Evolutionary conservation across 1,140 invertebrate genomes (phyloP).

Genomic region (Pseudachorutes palmiensis): DNA sequence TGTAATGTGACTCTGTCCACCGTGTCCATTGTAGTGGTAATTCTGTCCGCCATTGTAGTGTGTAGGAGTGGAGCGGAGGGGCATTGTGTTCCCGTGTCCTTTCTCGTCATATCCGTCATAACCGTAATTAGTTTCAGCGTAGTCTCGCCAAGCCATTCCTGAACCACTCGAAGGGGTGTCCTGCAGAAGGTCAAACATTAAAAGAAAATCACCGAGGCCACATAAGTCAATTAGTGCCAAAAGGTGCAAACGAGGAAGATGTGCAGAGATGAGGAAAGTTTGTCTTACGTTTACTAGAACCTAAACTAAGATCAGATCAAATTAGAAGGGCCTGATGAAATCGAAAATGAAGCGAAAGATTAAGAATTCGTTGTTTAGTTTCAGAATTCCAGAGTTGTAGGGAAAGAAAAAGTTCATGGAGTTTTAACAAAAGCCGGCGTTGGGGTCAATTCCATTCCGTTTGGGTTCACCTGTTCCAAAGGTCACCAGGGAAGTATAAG

Average conservation of each 20-base stretch:
- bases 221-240: too few species aligned
- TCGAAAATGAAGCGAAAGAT: too few species aligned
- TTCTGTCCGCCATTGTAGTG: background rate
- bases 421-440: background rate
- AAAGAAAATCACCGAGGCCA: too few species aligned
- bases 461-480: background rate
- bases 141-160: conserved; percentile 37
- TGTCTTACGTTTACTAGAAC: too few species aligned
- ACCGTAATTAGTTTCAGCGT: conserved; percentile 36
- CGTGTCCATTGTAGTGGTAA: background rate
- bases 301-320: too few species aligned
- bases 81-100: conserved; percentile 24
- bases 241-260: too few species aligned
- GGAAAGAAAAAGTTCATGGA: background rate
- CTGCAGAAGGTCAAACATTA: too few species aligned
- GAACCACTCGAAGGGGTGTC: conserved; percentile 30
- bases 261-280: too few species aligned
- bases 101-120: conserved; percentile 38
- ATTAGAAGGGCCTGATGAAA: too few species aligned
- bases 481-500: background rate
- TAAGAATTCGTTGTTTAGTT: too few species aligned
- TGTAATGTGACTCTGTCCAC: background rate
- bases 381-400: too few species aligned
- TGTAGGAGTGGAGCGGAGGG: conserved; percentile 19
- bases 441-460: conserved; percentile 4